Evolutionary conservation across 1,140 invertebrate species (phyloP).

Genomic region (Venustaconcha ellipsiformis): DNA sequence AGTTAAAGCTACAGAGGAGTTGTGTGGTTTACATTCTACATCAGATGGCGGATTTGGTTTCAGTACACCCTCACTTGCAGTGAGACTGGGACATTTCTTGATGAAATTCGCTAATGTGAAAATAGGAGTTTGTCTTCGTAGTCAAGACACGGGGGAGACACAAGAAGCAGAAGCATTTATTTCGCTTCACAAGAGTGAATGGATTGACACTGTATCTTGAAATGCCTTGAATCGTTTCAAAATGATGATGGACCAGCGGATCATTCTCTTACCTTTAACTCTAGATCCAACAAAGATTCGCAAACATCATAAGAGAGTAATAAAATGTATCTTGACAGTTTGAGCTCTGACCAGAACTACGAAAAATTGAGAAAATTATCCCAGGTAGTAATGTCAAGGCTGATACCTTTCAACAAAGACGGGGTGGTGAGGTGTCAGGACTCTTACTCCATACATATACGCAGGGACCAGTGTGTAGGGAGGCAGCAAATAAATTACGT

Average conservation of each 20-base stretch:
- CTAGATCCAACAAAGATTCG: slow-evolving; percentile 2
- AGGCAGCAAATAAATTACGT: not conserved
- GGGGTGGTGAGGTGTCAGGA: slow-evolving; percentile 6
- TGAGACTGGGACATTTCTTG: slow-evolving; percentile 4
- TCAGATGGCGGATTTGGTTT: slow-evolving; percentile 6
- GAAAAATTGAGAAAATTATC: not conserved
- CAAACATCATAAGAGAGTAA: not conserved
- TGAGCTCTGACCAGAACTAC: not conserved
- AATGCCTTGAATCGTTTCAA: slow-evolving; percentile 6
- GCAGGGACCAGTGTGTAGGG: not conserved
- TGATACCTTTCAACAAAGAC: slow-evolving; percentile 4
- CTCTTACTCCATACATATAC: slow-evolving; percentile 10
- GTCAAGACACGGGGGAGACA: not conserved
- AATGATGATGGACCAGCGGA: not conserved
- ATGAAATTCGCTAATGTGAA: slow-evolving; percentile 7
- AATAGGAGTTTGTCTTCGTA: too few relatives aligned
- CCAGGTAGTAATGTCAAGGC: slow-evolving; percentile 1
- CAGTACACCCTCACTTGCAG: slow-evolving; percentile 5
- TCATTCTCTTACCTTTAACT: not conserved
- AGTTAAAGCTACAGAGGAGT: slow-evolving; percentile 1
- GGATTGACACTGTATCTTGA: slow-evolving; percentile 8
- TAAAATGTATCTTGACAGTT: not conserved
- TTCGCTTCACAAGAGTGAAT: not conserved
- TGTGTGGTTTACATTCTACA: not conserved
- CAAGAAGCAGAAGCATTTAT: not conserved